Base-by-base conservation (phyloP, 2,888 invertebrate species). In the Drosophila algonquin region DNA sequence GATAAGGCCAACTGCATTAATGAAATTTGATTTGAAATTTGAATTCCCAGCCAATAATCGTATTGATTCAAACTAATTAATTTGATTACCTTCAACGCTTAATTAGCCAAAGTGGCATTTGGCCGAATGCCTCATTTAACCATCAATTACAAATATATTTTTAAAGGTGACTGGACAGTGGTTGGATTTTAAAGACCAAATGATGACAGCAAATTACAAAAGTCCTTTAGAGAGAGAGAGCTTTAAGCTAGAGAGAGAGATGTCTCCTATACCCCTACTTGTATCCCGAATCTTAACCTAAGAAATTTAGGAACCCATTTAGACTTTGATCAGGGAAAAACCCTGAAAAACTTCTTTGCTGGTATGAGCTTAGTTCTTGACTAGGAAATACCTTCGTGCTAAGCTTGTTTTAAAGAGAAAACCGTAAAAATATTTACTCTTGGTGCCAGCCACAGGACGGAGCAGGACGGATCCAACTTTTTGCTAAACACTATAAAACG, bases 21-120 rank as follows among this genome's bases (percentile, higher is more conserved):
- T 63, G 53, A 73, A 73, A 71, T 71, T 71, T 63, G 64, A 73
- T 71, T 63, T 57, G 45, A 45, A 62, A 57, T 56, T 72, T 73
- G 24, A 56, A 32, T 48, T 56, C 16, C 30, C 27, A 24, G 50
- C n/a, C 46, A 47, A 61, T 67, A 73, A 73, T 73, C 40, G 65
- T 55, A 35, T 60, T 63, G 61, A 65, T 73, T 72, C 60, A 47
- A 45, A 35, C 55, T 73, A 80, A 84, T 78, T 65, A 77, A 84
- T 69, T 65, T 62, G 47, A 81, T 83, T 67, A 68, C 52, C 52
- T 52, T 32, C 51, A n/a, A 73, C 57, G 64, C 50, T 63, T 63
- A 71, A 71, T 71, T 73, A 73, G 45, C 18, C 56, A 40, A 63
- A 71, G 63, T 57, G 71, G 44, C 32, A 52, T 57, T 56, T 57